Conservation (phyloP, 2,888 invertebrate species). For the Ligdia adustata region DNA sequence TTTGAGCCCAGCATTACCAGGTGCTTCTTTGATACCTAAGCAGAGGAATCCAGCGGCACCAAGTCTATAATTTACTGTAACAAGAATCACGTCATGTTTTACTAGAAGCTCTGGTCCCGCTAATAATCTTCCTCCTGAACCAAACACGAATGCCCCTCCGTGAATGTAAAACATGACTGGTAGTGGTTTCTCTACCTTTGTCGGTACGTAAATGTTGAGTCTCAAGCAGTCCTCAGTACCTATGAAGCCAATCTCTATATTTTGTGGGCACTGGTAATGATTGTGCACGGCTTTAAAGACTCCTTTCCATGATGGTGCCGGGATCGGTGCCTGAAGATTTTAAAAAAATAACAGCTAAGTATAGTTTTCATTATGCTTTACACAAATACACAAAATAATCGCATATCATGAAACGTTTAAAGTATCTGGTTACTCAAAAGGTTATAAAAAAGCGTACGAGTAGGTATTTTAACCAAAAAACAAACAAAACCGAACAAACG, state of each 20-base stretch:
- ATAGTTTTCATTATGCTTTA: no score
- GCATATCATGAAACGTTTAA: no score
- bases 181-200: slow-evolving; percentile 39
- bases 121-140: slow-evolving; percentile 62
- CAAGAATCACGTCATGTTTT: slow-evolving; percentile 60
- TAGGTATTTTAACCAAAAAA: no score
- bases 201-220: slow-evolving; percentile 64
- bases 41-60: slow-evolving; percentile 63
- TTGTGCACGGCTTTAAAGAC: slow-evolving; percentile 59
- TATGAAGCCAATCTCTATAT: background rate
- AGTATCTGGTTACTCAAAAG: no score
- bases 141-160: slow-evolving; percentile 64
- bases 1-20: slow-evolving; percentile 66
- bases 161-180: slow-evolving; percentile 72
- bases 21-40: slow-evolving; percentile 61
- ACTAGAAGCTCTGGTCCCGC: slow-evolving; percentile 61
- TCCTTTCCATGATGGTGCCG: slow-evolving; percentile 63
- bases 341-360: slow-evolving; percentile 31
- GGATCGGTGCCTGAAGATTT: slow-evolving; percentile 58
- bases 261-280: slow-evolving; percentile 33
- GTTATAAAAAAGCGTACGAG: no score
- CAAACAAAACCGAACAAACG: no score
- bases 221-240: slow-evolving; percentile 67
- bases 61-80: slow-evolving; percentile 67
- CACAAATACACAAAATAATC: no score